Percentiles rank a stretch among this genome's conserved stretches.
These are phyloP conservation scores for Eupelmus urozonus DNA, from an alignment of 2,888 invertebrate species.

Conservation along the genomic window DNA sequence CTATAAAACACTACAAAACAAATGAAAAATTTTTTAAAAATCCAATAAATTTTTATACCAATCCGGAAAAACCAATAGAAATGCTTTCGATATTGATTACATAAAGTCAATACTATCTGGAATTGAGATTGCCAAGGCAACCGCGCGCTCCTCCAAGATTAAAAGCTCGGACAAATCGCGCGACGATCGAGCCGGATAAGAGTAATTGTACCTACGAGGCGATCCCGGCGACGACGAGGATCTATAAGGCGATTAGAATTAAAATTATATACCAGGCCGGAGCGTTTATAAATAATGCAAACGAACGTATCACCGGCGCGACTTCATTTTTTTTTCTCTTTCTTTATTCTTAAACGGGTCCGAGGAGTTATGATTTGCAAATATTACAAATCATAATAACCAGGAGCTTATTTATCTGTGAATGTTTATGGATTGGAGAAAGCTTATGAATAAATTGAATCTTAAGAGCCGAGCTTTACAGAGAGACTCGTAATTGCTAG, in stretches of 20 bases:
- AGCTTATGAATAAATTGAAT: conserved; percentile 51
- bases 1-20: too few relatives aligned
- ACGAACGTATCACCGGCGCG: background rate
- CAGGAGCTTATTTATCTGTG: conserved; percentile 36
- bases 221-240: background rate
- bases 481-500: conserved; percentile 27
- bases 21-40: too few relatives aligned
- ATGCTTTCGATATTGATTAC: too few relatives aligned
- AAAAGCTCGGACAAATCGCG: conserved; percentile 13
- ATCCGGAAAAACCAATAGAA: too few relatives aligned
- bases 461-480: conserved; percentile 8
- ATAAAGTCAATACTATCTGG: too few relatives aligned
- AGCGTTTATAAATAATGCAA: conserved; percentile 26
- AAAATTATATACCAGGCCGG: background rate
- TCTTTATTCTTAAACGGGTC: background rate
- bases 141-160: too few relatives aligned
- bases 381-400: conserved; percentile 46
- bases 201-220: conserved; percentile 7
- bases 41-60: too few relatives aligned
- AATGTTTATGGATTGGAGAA: conserved; percentile 51
- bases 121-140: too few relatives aligned
- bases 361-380: conserved; percentile 33
- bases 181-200: conserved; percentile 14
- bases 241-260: conserved; percentile 24
- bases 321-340: background rate